Conservation (phyloP, 2,888 invertebrate species). For the Drosophila planitibia region DNA sequence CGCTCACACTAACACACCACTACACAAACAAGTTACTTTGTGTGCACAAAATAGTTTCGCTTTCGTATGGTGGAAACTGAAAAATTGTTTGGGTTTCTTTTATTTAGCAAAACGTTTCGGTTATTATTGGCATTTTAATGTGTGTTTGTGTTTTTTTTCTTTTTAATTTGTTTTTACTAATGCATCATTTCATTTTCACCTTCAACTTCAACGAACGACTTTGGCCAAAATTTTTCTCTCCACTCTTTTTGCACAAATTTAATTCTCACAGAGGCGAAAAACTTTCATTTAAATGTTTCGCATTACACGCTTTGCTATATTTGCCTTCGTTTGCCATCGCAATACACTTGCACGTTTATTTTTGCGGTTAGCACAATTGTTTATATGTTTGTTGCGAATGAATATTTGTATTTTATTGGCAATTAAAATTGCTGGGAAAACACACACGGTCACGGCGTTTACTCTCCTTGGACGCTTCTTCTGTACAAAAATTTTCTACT, state of each 20-base stretch:
- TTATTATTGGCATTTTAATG: conserved; percentile 38
- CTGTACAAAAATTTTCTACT: conserved; percentile 81
- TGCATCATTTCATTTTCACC: conserved; percentile 59
- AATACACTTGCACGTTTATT: conserved; percentile 18
- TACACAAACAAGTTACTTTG: conserved; percentile 49
- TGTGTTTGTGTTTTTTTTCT: conserved; percentile 31
- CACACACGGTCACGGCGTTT: conserved; percentile 77
- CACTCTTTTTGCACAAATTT: conserved; percentile 63
- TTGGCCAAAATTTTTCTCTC: conserved; percentile 58
- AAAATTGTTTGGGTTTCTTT: conserved; percentile 15
- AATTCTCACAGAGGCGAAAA: conserved; percentile 60
- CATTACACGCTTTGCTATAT: conserved; percentile 21
- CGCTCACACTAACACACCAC: conserved; percentile 23
- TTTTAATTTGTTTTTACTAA: conserved; percentile 22
- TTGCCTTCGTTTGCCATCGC: conserved; percentile 24
- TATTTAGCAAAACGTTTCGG: conserved; percentile 28
- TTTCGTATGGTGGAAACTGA: conserved; percentile 46
- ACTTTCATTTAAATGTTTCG: conserved; percentile 67
- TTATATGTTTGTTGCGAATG: conserved; percentile 54
- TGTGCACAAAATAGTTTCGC: conserved; percentile 53
- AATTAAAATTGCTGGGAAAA: conserved; percentile 59
- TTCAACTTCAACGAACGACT: conserved; percentile 51
- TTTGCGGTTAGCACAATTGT: conserved; percentile 43
- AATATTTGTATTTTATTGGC: conserved; percentile 64
- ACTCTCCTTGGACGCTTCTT: conserved; percentile 82